Evolutionary conservation across 2,113 vertebrate species (phyloP).

Genomic region (Percopsis transmontana): DNA sequence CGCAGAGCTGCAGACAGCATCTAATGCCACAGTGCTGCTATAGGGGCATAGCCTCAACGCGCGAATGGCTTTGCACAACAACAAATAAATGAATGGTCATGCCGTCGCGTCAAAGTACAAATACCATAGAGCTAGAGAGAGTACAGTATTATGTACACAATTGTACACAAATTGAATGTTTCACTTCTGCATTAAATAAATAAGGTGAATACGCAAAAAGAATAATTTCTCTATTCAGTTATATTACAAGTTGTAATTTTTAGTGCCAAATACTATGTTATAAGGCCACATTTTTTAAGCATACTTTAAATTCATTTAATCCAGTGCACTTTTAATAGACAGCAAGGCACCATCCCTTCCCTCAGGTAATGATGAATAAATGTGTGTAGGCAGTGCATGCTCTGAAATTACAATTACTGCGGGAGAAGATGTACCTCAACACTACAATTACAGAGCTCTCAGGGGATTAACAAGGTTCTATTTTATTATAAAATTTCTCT

Average conservation of each 20-base stretch:
- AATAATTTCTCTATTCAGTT: neutral
- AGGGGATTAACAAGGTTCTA: constrained; percentile 63
- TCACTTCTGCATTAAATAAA: neutral
- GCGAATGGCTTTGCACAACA: constrained; percentile 9
- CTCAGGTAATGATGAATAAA: constrained; percentile 74
- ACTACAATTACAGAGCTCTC: constrained; percentile 69
- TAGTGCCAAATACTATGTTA: constrained; percentile 36
- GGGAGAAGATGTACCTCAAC: constrained; percentile 66
- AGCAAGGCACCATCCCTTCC: constrained; percentile 51
- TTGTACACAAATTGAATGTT: neutral
- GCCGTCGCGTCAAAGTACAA: neutral
- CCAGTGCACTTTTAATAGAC: constrained; percentile 63
- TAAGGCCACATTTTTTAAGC: constrained; percentile 37
- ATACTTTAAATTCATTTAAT: constrained; percentile 53
- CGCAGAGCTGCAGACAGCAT: constrained; percentile 32
- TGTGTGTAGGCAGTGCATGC: constrained; percentile 63
- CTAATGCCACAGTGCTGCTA: constrained; percentile 13
- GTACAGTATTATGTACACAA: neutral
- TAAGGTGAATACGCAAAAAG: neutral
- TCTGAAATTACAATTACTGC: constrained; percentile 71
- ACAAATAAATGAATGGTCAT: constrained; percentile 2
- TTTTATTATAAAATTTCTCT: constrained; percentile 75
- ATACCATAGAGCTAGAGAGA: neutral
- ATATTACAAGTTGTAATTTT: neutral
- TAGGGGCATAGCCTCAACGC: constrained; percentile 9